Evolutionary conservation across 2,113 vertebrate species (phyloP).

Genomic region (Oreochromis tanganicae): DNA sequence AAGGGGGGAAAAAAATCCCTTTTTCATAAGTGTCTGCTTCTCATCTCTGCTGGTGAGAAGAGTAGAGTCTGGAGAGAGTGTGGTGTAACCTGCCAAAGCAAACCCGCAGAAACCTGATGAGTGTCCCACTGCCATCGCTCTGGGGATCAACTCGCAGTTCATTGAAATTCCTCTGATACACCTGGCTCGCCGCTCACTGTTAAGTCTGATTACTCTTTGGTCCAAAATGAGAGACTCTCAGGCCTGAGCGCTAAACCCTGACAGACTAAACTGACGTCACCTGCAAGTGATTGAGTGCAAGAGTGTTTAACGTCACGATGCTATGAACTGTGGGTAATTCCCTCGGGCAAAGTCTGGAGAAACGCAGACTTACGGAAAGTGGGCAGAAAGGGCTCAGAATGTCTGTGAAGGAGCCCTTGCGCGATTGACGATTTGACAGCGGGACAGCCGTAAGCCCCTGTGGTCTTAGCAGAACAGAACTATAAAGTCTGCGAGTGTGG

Average conservation of each 20-base stretch:
- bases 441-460: not conserved
- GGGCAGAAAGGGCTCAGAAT: not conserved
- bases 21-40: slow-evolving; percentile 60
- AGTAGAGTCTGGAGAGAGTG: slow-evolving; percentile 25
- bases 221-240: not conserved
- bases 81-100: slow-evolving; percentile 40
- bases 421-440: not conserved
- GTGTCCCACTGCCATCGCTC: slow-evolving; percentile 21
- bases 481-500: not conserved
- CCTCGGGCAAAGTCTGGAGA: not conserved
- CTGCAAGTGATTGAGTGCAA: not conserved
- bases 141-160: slow-evolving; percentile 34
- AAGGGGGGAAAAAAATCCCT: not conserved
- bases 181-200: not conserved
- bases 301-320: not conserved
- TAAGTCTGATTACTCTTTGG: not conserved
- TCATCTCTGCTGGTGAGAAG: slow-evolving; percentile 26
- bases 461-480: not conserved
- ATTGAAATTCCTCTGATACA: slow-evolving; percentile 57
- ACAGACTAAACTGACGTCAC: not conserved
- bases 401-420: not conserved
- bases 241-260: not conserved
- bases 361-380: not conserved
- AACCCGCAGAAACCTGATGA: slow-evolving; percentile 50
- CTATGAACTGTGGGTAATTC: not conserved